phyloP scores from a whole-genome alignment of 2,797 vertebrate species.

The Onychomys torridus region DNA sequence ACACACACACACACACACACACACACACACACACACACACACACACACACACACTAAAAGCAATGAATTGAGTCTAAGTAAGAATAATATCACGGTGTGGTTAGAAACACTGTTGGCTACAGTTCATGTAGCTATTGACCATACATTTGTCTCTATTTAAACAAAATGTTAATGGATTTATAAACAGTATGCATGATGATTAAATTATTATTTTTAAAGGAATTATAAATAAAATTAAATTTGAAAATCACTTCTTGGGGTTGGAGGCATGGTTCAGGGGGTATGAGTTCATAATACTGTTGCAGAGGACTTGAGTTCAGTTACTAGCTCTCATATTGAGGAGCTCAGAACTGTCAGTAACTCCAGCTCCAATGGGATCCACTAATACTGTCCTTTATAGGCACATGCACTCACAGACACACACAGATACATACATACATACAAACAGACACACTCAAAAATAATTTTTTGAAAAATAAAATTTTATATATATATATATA shows the following conservation, averaged over 20 bases:
- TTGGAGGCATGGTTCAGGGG: background rate
- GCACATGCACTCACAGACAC: background rate
- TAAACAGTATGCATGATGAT: background rate
- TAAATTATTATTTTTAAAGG: background rate
- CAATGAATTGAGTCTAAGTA: background rate
- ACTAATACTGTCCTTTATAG: background rate
- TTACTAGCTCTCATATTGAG: background rate
- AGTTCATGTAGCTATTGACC: background rate
- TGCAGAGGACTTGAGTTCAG: background rate
- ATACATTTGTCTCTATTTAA: background rate
- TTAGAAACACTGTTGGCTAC: background rate
- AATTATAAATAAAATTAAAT: slow-evolving; percentile 19
- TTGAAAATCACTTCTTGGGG: background rate
- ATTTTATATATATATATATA: background rate
- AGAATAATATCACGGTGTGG: background rate
- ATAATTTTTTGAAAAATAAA: background rate
- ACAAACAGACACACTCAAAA: background rate
- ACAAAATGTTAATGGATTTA: background rate
- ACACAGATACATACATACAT: background rate
- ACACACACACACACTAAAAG: background rate
- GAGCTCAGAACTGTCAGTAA: background rate
- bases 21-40: background rate
- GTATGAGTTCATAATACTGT: background rate
- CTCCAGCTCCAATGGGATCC: background rate
- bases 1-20: background rate